These are phyloP conservation scores for Gymnothorax javanicus DNA, from an alignment of 2,797 vertebrate genomes.

Conservation along the genomic window DNA sequence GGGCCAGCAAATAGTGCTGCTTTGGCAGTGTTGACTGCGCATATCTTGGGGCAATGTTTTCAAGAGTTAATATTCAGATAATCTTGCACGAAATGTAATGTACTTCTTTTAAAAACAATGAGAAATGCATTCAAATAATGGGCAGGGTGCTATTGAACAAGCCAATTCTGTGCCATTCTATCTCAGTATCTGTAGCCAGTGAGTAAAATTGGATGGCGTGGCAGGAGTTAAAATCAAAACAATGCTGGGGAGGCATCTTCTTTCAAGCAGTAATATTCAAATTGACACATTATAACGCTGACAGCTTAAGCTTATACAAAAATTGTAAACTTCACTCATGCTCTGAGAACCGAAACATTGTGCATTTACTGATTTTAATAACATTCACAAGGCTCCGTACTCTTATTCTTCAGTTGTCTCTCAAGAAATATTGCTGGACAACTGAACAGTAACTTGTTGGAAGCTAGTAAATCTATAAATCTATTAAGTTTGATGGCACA, in stretches of 20 bases:
- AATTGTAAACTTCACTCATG: constrained; percentile 23
- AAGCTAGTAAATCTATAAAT: background rate
- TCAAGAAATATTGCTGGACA: constrained; percentile 18
- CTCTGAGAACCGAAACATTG: constrained; percentile 17
- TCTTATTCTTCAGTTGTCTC: constrained; percentile 23
- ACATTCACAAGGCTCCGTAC: constrained; percentile 25
- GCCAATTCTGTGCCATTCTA: background rate
- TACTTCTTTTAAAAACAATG: constrained; percentile 6
- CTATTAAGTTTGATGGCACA: background rate
- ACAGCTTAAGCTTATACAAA: constrained; percentile 28
- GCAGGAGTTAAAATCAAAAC: constrained; percentile 17
- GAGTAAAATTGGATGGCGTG: background rate
- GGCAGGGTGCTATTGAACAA: background rate
- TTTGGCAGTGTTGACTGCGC: constrained; percentile 49
- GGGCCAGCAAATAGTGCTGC: constrained; percentile 29
- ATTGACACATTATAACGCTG: constrained; percentile 19
- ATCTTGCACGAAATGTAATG: constrained; percentile 10
- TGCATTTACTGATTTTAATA: constrained; percentile 29
- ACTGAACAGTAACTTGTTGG: background rate
- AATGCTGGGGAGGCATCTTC: constrained; percentile 20
- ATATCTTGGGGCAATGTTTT: constrained; percentile 50
- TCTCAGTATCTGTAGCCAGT: background rate
- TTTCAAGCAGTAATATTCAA: constrained; percentile 34
- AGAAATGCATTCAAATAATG: constrained; percentile 12
- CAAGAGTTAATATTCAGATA: constrained; percentile 36